Percentiles rank a stretch among this genome's conserved stretches.
phyloP scores from a whole-genome alignment of 1,140 invertebrate species.

The Drosophila persimilis region DNA sequence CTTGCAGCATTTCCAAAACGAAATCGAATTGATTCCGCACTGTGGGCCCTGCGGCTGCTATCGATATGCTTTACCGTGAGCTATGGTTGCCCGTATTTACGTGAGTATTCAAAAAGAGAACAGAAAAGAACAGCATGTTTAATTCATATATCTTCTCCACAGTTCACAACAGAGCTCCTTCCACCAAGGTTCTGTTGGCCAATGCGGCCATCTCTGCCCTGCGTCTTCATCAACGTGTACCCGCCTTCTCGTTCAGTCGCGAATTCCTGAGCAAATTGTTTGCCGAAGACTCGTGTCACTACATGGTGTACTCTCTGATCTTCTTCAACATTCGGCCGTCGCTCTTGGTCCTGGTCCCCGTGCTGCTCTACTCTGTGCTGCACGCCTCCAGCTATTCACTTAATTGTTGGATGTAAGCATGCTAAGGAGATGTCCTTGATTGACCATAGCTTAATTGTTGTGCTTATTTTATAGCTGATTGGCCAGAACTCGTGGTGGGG shows the following conservation, averaged over 20 bases:
- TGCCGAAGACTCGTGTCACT: conserved; percentile 97
- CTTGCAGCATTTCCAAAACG: conserved; percentile 88
- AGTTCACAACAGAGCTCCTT: conserved; percentile 93
- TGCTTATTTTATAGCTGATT: conserved; percentile 86
- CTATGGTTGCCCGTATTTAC: conserved; percentile 94
- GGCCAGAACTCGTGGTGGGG: conserved; percentile 95
- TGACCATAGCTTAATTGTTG: not conserved
- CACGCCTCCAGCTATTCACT: conserved; percentile 96
- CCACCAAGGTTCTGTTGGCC: conserved; percentile 94
- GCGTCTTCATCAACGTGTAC: conserved; percentile 95
- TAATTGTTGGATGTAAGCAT: conserved; percentile 94
- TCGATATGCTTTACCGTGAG: conserved; percentile 92
- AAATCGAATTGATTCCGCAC: conserved; percentile 93
- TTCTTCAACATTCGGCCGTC: conserved; percentile 95
- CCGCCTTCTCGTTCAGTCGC: conserved; percentile 89
- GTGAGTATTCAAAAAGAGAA: conserved; percentile 84
- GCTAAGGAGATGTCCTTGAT: not conserved
- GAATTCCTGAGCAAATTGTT: conserved; percentile 92
- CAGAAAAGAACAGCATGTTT: not conserved
- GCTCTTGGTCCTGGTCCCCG: conserved; percentile 93
- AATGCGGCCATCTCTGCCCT: conserved; percentile 97
- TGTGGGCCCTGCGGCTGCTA: conserved; percentile 92
- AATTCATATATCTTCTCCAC: conserved; percentile 67
- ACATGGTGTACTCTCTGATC: conserved; percentile 96
- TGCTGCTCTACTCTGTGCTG: conserved; percentile 94